Percentiles rank a stretch among this genome's conserved stretches.
phyloP scores from a whole-genome alignment of 2,888 invertebrate genomes.

The Noctuana brunneofusca region DNA sequence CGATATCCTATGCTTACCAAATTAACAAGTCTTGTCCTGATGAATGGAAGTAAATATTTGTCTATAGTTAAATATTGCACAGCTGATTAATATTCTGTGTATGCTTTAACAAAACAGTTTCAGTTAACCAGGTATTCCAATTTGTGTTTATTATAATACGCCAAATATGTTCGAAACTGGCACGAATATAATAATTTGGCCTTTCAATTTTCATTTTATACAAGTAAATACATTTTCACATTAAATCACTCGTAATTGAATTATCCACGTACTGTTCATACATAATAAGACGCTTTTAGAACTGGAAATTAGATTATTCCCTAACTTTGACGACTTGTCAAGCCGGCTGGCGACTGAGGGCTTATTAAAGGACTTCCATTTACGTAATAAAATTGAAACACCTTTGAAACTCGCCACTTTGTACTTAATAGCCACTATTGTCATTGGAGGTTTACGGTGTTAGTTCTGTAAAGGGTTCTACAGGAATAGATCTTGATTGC shows the following conservation, averaged over 20 bases:
- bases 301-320: slow-evolving; percentile 25
- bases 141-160: not conserved
- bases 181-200: not conserved
- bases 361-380: slow-evolving; percentile 21
- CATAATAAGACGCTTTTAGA: slow-evolving; percentile 3
- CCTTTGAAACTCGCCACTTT: slow-evolving; percentile 16
- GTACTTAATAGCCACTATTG: not conserved
- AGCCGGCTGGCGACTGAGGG: not conserved
- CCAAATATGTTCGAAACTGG: not conserved
- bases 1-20: not conserved
- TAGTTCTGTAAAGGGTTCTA: not conserved
- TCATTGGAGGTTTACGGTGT: not conserved
- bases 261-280: not conserved
- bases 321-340: slow-evolving; percentile 10
- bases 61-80: not conserved
- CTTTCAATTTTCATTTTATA: slow-evolving; percentile 3
- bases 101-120: not conserved
- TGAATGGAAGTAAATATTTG: not conserved
- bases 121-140: not conserved
- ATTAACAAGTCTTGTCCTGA: not conserved
- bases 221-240: not conserved
- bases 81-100: not conserved
- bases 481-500: slow-evolving; percentile 7
- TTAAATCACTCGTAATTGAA: slow-evolving; percentile 8
- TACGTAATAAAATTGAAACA: slow-evolving; percentile 13